Conservation (phyloP, 2,888 invertebrate genomes). For the Chironomus tentans region DNA sequence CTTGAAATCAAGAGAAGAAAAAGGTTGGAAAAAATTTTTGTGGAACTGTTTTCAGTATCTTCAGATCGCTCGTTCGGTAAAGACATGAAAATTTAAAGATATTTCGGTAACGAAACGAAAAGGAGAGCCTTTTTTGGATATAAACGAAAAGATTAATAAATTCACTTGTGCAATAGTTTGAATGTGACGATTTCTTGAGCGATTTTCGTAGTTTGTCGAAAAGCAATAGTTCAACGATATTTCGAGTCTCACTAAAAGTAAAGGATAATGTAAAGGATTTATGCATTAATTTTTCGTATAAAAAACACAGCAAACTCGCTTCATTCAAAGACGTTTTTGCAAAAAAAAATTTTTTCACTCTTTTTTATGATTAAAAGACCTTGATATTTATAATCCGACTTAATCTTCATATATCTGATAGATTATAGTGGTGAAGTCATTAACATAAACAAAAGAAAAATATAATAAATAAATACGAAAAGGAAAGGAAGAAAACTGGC, state of each 20-base stretch:
- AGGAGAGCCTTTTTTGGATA: too few species aligned
- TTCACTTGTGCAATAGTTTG: too few species aligned
- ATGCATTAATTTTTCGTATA: background rate
- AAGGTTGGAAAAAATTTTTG: slow-evolving; percentile 7
- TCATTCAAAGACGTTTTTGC: background rate
- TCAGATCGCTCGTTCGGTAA: slow-evolving; percentile 21
- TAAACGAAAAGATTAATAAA: too few species aligned
- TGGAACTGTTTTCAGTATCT: slow-evolving; percentile 15
- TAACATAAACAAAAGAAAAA: background rate
- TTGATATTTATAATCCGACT: background rate
- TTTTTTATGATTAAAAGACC: background rate
- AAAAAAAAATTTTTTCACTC: too few species aligned
- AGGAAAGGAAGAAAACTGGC: background rate
- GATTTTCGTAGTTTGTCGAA: too few species aligned
- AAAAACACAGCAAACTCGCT: too few species aligned
- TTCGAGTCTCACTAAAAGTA: too few species aligned
- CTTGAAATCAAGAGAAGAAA: background rate
- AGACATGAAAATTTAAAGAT: slow-evolving; percentile 8
- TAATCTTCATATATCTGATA: background rate
- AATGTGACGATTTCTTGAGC: too few species aligned
- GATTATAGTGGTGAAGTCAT: background rate
- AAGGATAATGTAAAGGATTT: background rate
- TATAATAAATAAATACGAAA: background rate
- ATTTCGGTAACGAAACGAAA: background rate
- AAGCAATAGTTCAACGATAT: too few species aligned